These are phyloP conservation scores for Labeo rohita DNA, from an alignment of 2,113 vertebrate species.

Conservation along the genomic window DNA sequence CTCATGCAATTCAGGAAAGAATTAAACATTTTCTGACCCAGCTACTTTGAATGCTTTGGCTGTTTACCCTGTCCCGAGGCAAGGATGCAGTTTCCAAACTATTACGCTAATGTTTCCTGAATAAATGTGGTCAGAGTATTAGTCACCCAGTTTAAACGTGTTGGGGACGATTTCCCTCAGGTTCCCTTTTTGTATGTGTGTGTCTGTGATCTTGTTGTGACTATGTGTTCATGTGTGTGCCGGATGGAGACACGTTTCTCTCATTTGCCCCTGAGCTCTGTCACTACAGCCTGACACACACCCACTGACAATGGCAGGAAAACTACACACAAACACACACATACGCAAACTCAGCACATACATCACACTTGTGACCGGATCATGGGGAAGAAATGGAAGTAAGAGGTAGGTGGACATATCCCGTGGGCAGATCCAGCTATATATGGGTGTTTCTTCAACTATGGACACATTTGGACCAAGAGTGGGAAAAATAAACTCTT, in stretches of 20 bases:
- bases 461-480: not conserved
- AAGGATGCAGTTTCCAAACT: constrained; percentile 29
- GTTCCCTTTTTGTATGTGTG: constrained; percentile 14
- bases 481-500: not conserved
- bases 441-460: not conserved
- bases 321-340: constrained; percentile 44
- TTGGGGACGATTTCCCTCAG: not conserved
- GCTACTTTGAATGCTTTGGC: constrained; percentile 21
- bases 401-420: constrained; percentile 16
- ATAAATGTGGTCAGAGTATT: constrained; percentile 1
- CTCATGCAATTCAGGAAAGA: constrained; percentile 6
- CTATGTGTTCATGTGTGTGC: constrained; percentile 40
- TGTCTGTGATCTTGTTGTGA: constrained; percentile 21
- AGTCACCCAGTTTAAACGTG: constrained; percentile 14
- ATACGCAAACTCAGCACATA: constrained; percentile 44
- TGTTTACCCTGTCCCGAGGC: not conserved
- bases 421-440: constrained; percentile 21
- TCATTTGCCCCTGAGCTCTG: constrained; percentile 47
- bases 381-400: constrained; percentile 1
- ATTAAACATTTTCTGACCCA: constrained; percentile 32
- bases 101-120: constrained; percentile 11
- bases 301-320: constrained; percentile 59
- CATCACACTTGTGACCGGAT: constrained; percentile 41
- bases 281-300: constrained; percentile 46
- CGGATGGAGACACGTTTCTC: constrained; percentile 50